These are phyloP conservation scores for Odontothrips loti DNA, from an alignment of 2,888 invertebrate species.

Conservation along the genomic window DNA sequence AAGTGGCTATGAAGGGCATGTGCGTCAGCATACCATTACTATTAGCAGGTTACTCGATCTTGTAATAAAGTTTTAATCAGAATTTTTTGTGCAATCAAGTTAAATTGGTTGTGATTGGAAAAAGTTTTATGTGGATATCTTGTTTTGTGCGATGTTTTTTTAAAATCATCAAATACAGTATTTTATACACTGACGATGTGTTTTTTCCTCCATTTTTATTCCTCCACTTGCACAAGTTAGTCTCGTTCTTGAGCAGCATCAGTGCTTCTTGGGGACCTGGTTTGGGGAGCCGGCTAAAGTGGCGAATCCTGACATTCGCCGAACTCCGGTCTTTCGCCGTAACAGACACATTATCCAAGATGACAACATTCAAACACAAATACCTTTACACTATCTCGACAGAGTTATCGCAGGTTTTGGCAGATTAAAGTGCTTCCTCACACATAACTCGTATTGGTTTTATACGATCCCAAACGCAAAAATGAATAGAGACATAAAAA, in stretches of 20 bases:
- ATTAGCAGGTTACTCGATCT: constrained; percentile 8
- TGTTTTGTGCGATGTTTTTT: constrained; percentile 11
- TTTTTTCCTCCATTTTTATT: background rate
- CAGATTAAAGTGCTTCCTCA: no score
- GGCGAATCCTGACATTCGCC: no score
- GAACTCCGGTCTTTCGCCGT: no score
- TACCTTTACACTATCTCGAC: no score
- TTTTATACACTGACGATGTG: background rate
- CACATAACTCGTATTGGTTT: no score
- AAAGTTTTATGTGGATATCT: background rate
- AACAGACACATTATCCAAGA: no score
- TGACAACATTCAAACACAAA: no score
- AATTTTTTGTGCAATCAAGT: constrained; percentile 14
- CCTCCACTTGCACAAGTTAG: background rate
- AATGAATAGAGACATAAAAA: no score
- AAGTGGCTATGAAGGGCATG: background rate
- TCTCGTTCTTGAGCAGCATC: background rate
- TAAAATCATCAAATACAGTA: constrained; percentile 20
- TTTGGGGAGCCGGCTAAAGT: no score
- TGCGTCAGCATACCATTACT: background rate
- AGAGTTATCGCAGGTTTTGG: no score
- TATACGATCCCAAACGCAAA: no score
- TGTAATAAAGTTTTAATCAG: background rate
- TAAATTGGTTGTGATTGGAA: constrained; percentile 23
- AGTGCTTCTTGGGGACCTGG: no score